Evolutionary conservation across 1,140 invertebrate genomes (phyloP), one percentile per base, ranked within the genome.

Genomic region (Reticulitermes speratus): DNA sequence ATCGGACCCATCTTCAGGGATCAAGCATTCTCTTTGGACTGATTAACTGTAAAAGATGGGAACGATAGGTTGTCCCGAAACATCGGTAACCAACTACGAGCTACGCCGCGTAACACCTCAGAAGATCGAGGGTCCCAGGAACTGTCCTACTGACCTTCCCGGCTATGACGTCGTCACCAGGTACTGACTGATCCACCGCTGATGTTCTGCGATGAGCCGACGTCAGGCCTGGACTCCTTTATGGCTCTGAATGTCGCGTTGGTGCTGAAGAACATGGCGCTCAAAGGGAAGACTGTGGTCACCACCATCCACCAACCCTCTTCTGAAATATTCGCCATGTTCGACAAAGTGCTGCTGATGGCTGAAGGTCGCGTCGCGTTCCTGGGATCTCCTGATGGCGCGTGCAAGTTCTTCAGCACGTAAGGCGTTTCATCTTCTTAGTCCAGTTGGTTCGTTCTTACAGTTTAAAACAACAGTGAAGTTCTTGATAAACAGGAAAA

Each of bases 131-230:
- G 38, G 38, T 38, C 38, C 38, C 38, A 38, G 2, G 38, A 38
- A 38, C 2, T 38, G 38, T 38, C 38, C 2, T 38, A 38, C 14
- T 16, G 9, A 48, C 0, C 9, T 55, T 55, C 52, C 14, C 3
- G 45, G 7, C 59, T 65, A 7, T n/a, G n/a, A 30, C n/a, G 65
- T 30, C 25, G n/a, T 75, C 87, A 88, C 21, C 86, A 94, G 94
- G 91, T 95, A n/a, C 92, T 99, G 38, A 99, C 97, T 0, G 96
- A 99, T 92, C 98, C 98, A 5, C 96, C 97, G 3, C 91, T 99
- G 59, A 94, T 99, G 93, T 98, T 99, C 90, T 99, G 98, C 90
- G 98, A 99, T 90, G 98, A 99, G 90, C 98, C 98, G 3, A 99
- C 98, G 0, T 98, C 96, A 0, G 96, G 96, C 14, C 90, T 97